Percentiles rank a stretch among this genome's conserved stretches.
These are phyloP conservation scores for Metridium senile DNA, from an alignment of 92 coral and sea anemone species.

Conservation along the genomic window DNA sequence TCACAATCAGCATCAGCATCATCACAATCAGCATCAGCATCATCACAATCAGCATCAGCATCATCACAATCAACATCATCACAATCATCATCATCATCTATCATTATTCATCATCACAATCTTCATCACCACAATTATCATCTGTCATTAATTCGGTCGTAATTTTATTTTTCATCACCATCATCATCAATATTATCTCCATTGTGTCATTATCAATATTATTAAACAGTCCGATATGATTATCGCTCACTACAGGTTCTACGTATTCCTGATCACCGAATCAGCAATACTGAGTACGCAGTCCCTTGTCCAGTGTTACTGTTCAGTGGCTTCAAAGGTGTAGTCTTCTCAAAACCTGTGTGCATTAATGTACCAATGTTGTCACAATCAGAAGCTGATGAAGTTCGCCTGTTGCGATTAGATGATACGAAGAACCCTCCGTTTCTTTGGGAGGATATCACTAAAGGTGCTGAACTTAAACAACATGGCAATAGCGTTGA, in stretches of 20 bases:
- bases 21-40: too few relatives aligned
- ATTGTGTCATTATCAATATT: too few relatives aligned
- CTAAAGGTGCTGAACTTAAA: background rate
- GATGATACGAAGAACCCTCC: background rate
- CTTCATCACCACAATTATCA: too few relatives aligned
- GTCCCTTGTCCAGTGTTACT: slow-evolving; percentile 4
- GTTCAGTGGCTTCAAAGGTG: background rate
- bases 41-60: too few relatives aligned
- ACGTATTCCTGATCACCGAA: background rate
- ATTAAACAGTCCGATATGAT: too few relatives aligned
- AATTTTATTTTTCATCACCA: too few relatives aligned
- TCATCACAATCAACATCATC: too few relatives aligned
- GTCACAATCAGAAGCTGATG: background rate
- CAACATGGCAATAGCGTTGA: background rate
- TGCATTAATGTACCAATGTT: background rate
- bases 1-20: too few relatives aligned
- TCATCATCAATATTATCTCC: too few relatives aligned
- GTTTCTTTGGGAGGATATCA: background rate
- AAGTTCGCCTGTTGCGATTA: background rate
- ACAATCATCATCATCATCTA: too few relatives aligned
- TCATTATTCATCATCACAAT: too few relatives aligned
- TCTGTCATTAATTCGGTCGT: too few relatives aligned
- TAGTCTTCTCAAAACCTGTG: background rate
- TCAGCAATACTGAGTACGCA: background rate
- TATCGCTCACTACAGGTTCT: background rate